Conservation (phyloP, 2,888 invertebrate species). For the Yponomeuta cagnagella region DNA sequence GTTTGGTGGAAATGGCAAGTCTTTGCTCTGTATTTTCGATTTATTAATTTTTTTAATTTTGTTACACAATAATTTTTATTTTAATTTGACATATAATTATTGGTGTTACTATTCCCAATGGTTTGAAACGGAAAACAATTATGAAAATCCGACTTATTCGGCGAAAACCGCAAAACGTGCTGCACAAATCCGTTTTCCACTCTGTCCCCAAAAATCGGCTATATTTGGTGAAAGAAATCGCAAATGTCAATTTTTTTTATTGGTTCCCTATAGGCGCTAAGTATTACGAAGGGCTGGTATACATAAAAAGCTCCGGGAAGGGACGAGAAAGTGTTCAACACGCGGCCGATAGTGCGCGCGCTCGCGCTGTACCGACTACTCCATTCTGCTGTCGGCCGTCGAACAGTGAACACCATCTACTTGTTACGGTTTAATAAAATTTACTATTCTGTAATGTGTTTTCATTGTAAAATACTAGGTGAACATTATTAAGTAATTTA, state of each 20-base stretch:
- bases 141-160: neutral
- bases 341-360: slow-evolving; percentile 54
- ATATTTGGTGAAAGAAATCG: slow-evolving; percentile 41
- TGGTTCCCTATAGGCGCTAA: slow-evolving; percentile 66
- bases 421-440: too few relatives aligned
- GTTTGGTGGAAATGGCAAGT: too few relatives aligned
- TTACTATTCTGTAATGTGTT: too few relatives aligned
- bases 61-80: neutral
- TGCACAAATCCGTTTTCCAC: neutral
- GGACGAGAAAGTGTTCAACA: slow-evolving; percentile 55
- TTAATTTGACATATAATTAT: neutral
- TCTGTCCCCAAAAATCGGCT: slow-evolving; percentile 35
- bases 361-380: slow-evolving; percentile 29
- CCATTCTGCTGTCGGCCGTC: neutral
- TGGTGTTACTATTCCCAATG: neutral
- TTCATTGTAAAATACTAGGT: too few relatives aligned
- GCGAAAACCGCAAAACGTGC: neutral
- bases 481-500: too few relatives aligned
- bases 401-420: too few relatives aligned
- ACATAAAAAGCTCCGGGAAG: slow-evolving; percentile 46
- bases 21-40: too few relatives aligned
- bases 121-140: neutral
- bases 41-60: too few relatives aligned
- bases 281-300: slow-evolving; percentile 50
- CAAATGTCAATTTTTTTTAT: slow-evolving; percentile 57